Evolutionary conservation across 2,113 vertebrate genomes (phyloP), one percentile per base, ranked within the genome.

Genomic region (Lucifuga dentata): DNA sequence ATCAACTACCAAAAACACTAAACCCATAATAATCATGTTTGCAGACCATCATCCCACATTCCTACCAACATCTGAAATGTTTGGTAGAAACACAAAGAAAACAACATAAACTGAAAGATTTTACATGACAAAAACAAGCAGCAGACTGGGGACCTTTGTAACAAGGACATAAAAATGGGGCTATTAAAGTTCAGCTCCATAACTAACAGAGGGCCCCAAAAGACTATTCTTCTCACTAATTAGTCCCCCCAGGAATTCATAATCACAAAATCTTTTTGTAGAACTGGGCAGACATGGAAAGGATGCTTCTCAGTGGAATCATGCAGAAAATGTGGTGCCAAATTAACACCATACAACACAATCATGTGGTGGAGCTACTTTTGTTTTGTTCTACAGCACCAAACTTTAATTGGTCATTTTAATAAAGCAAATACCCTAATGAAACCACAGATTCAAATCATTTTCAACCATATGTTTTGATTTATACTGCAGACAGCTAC

Each of bases 171-270:
- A 82, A 78, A 87, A 85, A 86, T 76, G 56, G 59, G 60, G 73
- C 78, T 68, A 78, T 88, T 86, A 83, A 70, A 50, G 56, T 74
- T 81, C 43, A 36, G 86, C 81, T 84, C 46, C 68, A 84, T 80
- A 74, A 85, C 80, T 73, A 88, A 87, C 76, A 67, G 11, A 35
- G 78, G 75, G 88, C 75, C 84, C 78, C 86, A 83, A 84, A 85
- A 77, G 76, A 71, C 78, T 69, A 86, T 88, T 87, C 84, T 83
- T 88, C 85, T 87, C 89, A 80, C 79, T 86, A 89, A 91, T 91
- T 89, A 88, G 71, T 86, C 68, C 81, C 77, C 80, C 67, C 68
- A 84, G 78, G 88, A 88, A 88, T 84, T 73, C 80, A 82, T 53
- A 29, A 74, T 69, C 56, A 77, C 77, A 80, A 72, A 23, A 5